Conservation (phyloP, 64 coral and sea anemone genomes). For the Hydrozoanthus tunicans region DNA sequence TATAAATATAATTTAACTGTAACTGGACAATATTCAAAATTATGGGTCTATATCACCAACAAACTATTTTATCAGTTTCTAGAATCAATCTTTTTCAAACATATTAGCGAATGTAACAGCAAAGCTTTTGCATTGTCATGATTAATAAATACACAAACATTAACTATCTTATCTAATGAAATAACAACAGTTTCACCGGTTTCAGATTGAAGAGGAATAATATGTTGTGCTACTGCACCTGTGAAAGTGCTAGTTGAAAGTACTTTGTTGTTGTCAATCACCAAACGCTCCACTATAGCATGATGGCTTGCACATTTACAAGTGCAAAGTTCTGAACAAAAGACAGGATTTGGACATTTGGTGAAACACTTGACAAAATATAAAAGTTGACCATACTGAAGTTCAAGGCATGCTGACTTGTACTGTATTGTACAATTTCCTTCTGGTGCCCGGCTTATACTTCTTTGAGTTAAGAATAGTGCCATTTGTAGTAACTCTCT, state of each 20-base stretch:
- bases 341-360: slow-evolving; percentile 7
- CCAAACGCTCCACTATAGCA: background rate
- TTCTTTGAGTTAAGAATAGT: background rate
- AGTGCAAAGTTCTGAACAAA: slow-evolving; percentile 1
- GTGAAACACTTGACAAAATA: background rate
- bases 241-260: slow-evolving; percentile 10
- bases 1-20: background rate
- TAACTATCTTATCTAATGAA: slow-evolving; percentile 17
- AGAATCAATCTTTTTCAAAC: slow-evolving; percentile 9
- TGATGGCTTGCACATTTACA: slow-evolving; percentile 2
- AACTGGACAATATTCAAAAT: background rate
- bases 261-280: background rate
- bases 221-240: slow-evolving; percentile 1
- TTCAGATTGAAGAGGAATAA: slow-evolving; percentile 6
- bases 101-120: background rate
- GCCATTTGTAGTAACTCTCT: background rate
- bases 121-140: slow-evolving; percentile 9
- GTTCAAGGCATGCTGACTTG: background rate
- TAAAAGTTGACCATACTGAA: background rate
- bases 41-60: background rate
- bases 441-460: background rate
- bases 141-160: background rate
- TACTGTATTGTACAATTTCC: background rate
- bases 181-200: background rate
- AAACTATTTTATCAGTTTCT: slow-evolving; percentile 3